A percentile compares a stretch with the other conserved stretches of the same genome.
These are phyloP conservation scores for Sebastes itinus DNA, from an alignment of 2,797 vertebrate species.

Conservation along the genomic window DNA sequence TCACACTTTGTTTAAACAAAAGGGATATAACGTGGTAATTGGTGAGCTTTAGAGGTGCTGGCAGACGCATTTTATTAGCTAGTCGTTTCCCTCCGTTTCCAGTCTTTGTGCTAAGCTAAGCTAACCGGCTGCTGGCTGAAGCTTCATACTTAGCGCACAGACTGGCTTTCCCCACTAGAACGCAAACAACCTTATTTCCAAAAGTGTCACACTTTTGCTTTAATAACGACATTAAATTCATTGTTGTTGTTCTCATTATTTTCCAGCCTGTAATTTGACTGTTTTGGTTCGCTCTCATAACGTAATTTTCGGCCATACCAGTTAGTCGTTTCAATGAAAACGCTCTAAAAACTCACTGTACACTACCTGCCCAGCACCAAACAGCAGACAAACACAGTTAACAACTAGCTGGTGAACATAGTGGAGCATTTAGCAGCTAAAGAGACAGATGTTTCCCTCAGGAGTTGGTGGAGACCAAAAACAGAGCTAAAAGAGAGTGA, in stretches of 20 bases:
- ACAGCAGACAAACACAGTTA: background rate
- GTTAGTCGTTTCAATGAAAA: background rate
- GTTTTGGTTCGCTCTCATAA: background rate
- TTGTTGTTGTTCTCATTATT: background rate
- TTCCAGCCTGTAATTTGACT: background rate
- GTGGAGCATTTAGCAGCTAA: background rate
- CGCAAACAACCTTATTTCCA: background rate
- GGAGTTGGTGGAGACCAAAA: background rate
- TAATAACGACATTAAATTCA: background rate
- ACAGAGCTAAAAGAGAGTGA: background rate
- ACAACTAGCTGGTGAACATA: background rate
- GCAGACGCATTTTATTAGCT: background rate
- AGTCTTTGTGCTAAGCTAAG: background rate
- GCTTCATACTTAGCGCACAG: background rate
- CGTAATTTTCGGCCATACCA: background rate
- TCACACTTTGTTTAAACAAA: too few relatives aligned
- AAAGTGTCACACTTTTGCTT: too few relatives aligned
- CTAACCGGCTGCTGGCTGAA: background rate
- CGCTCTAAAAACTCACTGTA: background rate
- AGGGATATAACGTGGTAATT: too few relatives aligned
- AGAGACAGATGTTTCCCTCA: background rate
- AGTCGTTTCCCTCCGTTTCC: background rate
- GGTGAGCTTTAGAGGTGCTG: background rate
- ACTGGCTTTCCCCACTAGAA: background rate
- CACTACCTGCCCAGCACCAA: background rate